Percentiles rank a stretch among this genome's conserved stretches.
These are phyloP conservation scores for Drosophila lacteicornis DNA, from an alignment of 1,140 invertebrate genomes.

Conservation along the genomic window DNA sequence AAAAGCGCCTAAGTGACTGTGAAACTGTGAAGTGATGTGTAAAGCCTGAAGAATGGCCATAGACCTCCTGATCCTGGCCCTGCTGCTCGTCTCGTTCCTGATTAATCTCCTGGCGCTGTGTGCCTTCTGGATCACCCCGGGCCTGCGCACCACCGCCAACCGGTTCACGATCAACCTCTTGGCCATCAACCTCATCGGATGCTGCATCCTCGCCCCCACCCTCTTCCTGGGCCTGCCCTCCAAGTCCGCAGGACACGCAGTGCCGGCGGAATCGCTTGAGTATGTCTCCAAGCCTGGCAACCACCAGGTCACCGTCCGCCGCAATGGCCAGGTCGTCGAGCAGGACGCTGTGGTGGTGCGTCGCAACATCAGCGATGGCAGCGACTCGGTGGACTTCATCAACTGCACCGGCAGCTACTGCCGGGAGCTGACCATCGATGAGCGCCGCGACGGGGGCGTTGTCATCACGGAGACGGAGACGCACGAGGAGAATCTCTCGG, in stretches of 20 bases:
- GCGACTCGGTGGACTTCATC: constrained; percentile 72
- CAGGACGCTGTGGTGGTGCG: constrained; percentile 75
- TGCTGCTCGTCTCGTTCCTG: constrained; percentile 82
- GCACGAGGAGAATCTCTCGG: constrained; percentile 74
- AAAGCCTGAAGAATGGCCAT: constrained; percentile 77
- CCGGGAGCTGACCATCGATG: constrained; percentile 75
- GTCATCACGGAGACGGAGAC: constrained; percentile 78
- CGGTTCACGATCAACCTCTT: constrained; percentile 84
- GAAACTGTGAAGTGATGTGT: constrained; percentile 78
- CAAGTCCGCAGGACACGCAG: background rate
- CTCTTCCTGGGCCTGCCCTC: constrained; percentile 66
- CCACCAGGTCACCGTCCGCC: constrained; percentile 72
- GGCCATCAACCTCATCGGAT: constrained; percentile 82
- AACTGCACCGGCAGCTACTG: constrained; percentile 77
- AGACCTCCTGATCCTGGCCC: constrained; percentile 82
- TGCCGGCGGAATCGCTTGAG: constrained; percentile 64
- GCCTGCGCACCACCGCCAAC: constrained; percentile 83
- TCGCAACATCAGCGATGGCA: constrained; percentile 40
- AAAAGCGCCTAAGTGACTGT: constrained; percentile 57
- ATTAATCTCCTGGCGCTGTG: constrained; percentile 83
- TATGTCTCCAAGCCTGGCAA: constrained; percentile 77
- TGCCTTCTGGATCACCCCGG: constrained; percentile 84
- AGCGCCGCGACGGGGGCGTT: constrained; percentile 64
- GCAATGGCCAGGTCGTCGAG: constrained; percentile 74
- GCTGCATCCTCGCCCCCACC: constrained; percentile 80